Evolutionary conservation across 2,888 invertebrate genomes (phyloP).

Genomic region (Aromia moschata): DNA sequence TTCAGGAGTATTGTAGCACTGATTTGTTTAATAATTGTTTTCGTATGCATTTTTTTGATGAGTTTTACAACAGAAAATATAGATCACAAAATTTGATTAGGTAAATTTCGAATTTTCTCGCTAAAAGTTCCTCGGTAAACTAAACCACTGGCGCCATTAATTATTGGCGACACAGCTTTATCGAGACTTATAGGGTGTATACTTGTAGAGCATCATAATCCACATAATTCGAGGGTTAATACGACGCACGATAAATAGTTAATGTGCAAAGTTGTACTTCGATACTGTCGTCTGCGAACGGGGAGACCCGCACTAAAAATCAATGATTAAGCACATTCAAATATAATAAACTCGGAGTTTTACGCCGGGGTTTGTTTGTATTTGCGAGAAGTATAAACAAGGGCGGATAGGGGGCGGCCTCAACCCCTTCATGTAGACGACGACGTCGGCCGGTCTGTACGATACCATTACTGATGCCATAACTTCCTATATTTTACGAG

Average conservation of each 20-base stretch:
- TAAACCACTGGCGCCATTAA: slow-evolving; percentile 1
- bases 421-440: slow-evolving; percentile 34
- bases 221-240: slow-evolving; percentile 3
- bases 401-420: slow-evolving; percentile 28
- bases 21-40: too few species aligned
- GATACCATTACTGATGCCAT: slow-evolving; percentile 53
- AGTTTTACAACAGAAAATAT: too few species aligned
- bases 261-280: slow-evolving; percentile 8
- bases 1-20: too few species aligned
- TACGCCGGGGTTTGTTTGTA: slow-evolving; percentile 22
- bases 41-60: too few species aligned
- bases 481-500: slow-evolving; percentile 54
- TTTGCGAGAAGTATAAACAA: slow-evolving; percentile 40
- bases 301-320: slow-evolving; percentile 18
- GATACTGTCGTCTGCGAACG: slow-evolving; percentile 1
- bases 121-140: background rate
- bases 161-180: background rate
- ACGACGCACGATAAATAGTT: slow-evolving; percentile 4
- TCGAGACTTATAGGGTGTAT: slow-evolving; percentile 1
- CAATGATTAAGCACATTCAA: slow-evolving; percentile 24
- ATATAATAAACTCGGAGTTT: slow-evolving; percentile 25
- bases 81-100: too few species aligned
- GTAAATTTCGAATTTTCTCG: too few species aligned
- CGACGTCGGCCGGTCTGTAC: slow-evolving; percentile 48
- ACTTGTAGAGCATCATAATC: slow-evolving; percentile 1